These are phyloP conservation scores for Trilocha varians DNA, from an alignment of 2,888 invertebrate genomes.

Conservation along the genomic window DNA sequence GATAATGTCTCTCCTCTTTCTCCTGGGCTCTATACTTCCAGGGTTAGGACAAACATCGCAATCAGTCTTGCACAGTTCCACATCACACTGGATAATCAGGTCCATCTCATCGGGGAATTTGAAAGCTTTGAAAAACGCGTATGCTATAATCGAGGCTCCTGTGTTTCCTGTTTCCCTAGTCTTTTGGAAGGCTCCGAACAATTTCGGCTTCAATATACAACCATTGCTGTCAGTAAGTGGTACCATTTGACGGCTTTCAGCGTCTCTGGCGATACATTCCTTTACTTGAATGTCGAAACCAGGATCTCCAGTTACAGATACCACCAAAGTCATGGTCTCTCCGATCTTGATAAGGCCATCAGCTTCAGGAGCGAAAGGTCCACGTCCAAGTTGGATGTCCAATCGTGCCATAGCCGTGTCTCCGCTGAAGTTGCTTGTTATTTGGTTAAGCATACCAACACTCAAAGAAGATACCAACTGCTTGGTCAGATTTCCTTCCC, in stretches of 20 bases:
- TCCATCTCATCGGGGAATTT: conserved; percentile 91
- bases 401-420: conserved; percentile 85
- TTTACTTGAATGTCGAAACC: conserved; percentile 85
- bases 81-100: conserved; percentile 85
- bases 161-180: conserved; percentile 82
- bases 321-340: conserved; percentile 85
- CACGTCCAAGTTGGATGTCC: conserved; percentile 83
- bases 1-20: conserved; percentile 56
- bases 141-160: conserved; percentile 83
- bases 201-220: conserved; percentile 84
- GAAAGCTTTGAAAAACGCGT: conserved; percentile 85
- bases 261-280: conserved; percentile 83
- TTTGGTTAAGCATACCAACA: conserved; percentile 85
- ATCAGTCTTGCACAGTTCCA: conserved; percentile 85
- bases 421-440: conserved; percentile 88
- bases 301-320: conserved; percentile 84
- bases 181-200: conserved; percentile 87
- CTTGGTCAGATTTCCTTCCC: conserved; percentile 86
- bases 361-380: conserved; percentile 83
- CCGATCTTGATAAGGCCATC: conserved; percentile 86
- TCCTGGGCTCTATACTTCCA: conserved; percentile 72
- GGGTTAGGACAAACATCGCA: conserved; percentile 82
- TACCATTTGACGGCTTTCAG: conserved; percentile 76
- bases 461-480: conserved; percentile 81
- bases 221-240: conserved; percentile 82